These are phyloP conservation scores for Spinus pinus DNA, from an alignment of 2,797 vertebrate species.

Conservation along the genomic window DNA sequence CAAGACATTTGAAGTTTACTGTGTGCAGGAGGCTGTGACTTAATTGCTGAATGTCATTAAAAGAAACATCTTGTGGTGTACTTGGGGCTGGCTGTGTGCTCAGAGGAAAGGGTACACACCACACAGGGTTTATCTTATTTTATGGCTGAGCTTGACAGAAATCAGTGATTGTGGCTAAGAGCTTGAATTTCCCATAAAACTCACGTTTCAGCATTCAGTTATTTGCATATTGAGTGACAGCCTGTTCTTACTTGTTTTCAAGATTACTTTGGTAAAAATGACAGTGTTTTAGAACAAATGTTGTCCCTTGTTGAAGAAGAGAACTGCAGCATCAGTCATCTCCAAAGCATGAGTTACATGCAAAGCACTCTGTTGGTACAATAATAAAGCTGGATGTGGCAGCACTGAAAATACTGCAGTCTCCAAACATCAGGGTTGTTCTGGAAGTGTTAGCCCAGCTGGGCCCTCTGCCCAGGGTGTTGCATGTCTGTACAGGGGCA, in stretches of 20 bases:
- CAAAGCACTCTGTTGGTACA: neutral
- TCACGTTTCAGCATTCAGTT: neutral
- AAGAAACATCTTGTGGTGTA: neutral
- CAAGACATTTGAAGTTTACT: slow-evolving; percentile 34
- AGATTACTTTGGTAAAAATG: slow-evolving; percentile 17
- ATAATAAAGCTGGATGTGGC: neutral
- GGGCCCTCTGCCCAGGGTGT: neutral
- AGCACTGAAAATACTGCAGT: slow-evolving; percentile 21
- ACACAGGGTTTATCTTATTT: neutral
- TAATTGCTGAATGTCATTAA: slow-evolving; percentile 47
- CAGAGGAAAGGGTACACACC: neutral
- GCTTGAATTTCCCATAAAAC: slow-evolving; percentile 14
- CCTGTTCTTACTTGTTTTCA: slow-evolving; percentile 24
- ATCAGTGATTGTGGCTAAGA: neutral
- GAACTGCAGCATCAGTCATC: neutral
- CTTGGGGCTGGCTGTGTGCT: neutral
- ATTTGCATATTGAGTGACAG: slow-evolving; percentile 65
- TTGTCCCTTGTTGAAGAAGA: slow-evolving; percentile 22
- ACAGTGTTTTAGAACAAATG: slow-evolving; percentile 43
- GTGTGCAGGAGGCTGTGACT: slow-evolving; percentile 34
- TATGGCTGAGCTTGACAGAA: neutral
- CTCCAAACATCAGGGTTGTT: neutral
- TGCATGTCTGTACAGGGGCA: neutral
- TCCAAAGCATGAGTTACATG: neutral
- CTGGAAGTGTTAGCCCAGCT: neutral